Evolutionary conservation across 2,113 vertebrate species (phyloP).

Genomic region (Gallinago jamesoni): DNA sequence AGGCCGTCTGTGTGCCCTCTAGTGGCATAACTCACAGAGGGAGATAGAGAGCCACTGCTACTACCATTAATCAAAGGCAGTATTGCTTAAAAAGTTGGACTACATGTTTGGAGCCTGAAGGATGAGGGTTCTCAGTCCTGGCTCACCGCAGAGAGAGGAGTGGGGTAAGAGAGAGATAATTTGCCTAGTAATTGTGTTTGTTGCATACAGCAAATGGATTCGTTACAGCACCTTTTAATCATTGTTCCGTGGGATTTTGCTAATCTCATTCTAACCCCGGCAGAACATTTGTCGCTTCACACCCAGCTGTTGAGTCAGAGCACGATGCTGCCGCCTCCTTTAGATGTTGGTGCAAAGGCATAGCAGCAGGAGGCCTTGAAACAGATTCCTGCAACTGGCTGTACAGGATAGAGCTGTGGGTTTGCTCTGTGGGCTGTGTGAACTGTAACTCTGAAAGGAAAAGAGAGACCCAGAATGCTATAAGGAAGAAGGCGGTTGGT

Average conservation of each 20-base stretch:
- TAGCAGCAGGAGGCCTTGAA: not conserved
- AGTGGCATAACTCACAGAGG: not conserved
- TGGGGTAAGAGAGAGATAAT: conserved; percentile 1
- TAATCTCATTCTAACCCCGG: conserved; percentile 42
- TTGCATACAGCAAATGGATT: conserved; percentile 54
- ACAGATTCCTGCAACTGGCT: not conserved
- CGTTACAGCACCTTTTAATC: conserved; percentile 52
- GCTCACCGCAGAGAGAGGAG: not conserved
- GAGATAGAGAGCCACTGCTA: not conserved
- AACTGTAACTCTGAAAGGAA: not conserved
- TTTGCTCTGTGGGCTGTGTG: not conserved
- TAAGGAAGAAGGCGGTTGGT: not conserved
- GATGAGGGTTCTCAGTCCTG: not conserved
- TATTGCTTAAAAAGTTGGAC: not conserved
- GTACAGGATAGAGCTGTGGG: not conserved
- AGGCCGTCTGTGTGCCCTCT: not conserved
- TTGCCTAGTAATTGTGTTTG: conserved; percentile 52
- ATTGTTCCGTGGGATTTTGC: conserved; percentile 47
- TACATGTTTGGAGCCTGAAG: not conserved
- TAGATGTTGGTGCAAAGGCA: not conserved
- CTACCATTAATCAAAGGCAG: not conserved
- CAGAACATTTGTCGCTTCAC: not conserved
- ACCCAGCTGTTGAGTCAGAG: not conserved
- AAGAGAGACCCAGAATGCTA: not conserved
- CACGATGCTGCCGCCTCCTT: not conserved